Conservation (phyloP, 1,140 invertebrate species). For the Diabrotica undecimpunctata region DNA sequence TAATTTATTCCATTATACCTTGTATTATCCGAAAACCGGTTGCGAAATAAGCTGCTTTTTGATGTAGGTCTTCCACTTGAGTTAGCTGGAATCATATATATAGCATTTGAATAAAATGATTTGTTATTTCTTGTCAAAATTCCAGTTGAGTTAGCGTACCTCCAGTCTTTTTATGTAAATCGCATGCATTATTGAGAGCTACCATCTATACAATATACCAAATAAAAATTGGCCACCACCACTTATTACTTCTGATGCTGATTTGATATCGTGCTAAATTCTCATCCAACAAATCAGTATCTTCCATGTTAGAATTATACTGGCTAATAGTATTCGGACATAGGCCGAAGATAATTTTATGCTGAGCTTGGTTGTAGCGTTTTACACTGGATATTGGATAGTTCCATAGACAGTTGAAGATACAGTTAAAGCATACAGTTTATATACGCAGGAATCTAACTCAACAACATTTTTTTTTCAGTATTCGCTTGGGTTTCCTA, state of each 20-base stretch:
- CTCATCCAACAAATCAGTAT: background rate
- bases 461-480: too few species aligned
- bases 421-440: background rate
- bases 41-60: too few species aligned
- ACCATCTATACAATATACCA: conserved; percentile 6
- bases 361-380: background rate
- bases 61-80: too few species aligned
- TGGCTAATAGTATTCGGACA: conserved; percentile 1
- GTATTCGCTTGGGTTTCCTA: too few species aligned
- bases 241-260: conserved; percentile 1
- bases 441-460: too few species aligned
- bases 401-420: conserved; percentile 1
- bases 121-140: conserved; percentile 4
- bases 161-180: background rate
- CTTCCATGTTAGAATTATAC: conserved; percentile 1
- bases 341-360: background rate
- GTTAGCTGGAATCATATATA: too few species aligned
- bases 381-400: conserved; percentile 3
- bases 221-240: conserved; percentile 1
- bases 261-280: background rate
- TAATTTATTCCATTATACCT: too few species aligned
- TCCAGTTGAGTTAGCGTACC: background rate
- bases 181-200: conserved; percentile 3
- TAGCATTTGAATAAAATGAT: too few species aligned
- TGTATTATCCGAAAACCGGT: too few species aligned